Evolutionary conservation across 2,113 vertebrate species (phyloP).

Genomic region (Agapornis roseicollis): DNA sequence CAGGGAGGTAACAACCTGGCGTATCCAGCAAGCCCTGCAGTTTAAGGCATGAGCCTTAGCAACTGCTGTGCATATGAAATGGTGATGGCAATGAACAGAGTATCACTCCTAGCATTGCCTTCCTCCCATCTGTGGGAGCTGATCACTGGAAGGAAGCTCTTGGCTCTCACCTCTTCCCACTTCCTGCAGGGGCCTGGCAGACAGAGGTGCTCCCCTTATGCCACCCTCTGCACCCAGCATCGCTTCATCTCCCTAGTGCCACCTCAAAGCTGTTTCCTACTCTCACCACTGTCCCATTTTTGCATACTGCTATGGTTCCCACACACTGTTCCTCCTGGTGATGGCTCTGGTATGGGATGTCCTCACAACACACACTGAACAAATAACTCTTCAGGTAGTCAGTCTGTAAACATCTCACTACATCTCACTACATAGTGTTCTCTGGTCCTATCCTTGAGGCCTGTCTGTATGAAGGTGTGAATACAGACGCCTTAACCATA

Average conservation of each 20-base stretch:
- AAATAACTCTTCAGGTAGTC: neutral
- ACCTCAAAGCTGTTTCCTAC: neutral
- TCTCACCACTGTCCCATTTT: neutral
- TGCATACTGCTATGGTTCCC: accelerated
- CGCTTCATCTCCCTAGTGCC: neutral
- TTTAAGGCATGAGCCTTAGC: neutral
- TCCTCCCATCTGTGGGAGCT: neutral
- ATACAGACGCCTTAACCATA: neutral
- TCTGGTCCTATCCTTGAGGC: neutral
- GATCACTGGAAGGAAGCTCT: neutral
- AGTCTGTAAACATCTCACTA: neutral
- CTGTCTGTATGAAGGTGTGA: neutral
- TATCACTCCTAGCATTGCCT: neutral
- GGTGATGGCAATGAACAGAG: neutral
- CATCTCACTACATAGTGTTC: neutral
- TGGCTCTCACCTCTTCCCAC: neutral
- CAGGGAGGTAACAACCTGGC: neutral
- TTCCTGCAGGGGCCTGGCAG: neutral
- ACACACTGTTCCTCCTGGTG: neutral
- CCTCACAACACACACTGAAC: neutral
- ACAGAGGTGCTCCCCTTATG: neutral
- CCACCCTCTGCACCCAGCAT: neutral
- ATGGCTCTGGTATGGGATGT: accelerated
- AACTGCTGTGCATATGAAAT: neutral
- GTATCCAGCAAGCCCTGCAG: neutral